Conservation (phyloP, 2,888 invertebrate species). For the Hemaris fuciformis region DNA sequence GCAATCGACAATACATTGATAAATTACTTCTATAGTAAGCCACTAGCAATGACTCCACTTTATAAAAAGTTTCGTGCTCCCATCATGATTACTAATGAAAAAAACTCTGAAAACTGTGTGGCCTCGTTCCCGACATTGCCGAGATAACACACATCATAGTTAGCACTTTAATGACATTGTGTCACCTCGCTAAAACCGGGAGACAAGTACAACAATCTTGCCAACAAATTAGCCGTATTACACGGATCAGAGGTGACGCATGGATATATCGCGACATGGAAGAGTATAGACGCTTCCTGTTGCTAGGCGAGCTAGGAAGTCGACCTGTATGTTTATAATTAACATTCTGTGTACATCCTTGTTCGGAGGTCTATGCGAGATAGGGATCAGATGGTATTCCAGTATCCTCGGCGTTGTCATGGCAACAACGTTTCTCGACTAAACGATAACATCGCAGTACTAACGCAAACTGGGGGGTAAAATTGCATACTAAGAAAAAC, state of each 20-base stretch:
- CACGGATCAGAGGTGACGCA: neutral
- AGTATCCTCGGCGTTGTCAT: neutral
- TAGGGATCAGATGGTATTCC: neutral
- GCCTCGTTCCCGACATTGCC: neutral
- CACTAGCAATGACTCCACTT: no score
- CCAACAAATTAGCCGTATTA: neutral
- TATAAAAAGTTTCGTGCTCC: neutral
- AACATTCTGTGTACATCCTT: neutral
- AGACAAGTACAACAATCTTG: neutral
- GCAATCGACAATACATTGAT: no score
- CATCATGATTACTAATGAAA: neutral
- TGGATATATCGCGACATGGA: neutral
- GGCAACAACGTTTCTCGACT: neutral
- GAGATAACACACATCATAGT: neutral
- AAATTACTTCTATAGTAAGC: no score
- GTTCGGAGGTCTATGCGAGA: neutral
- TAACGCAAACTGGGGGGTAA: neutral
- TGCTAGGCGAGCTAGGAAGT: neutral
- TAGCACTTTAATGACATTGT: neutral
- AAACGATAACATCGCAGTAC: neutral
- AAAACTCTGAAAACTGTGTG: neutral
- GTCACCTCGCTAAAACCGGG: neutral
- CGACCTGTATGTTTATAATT: neutral
- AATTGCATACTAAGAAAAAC: neutral
- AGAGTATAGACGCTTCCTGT: neutral